Conservation (phyloP, 2,888 invertebrate genomes). For the Gymnocheta viridis region DNA sequence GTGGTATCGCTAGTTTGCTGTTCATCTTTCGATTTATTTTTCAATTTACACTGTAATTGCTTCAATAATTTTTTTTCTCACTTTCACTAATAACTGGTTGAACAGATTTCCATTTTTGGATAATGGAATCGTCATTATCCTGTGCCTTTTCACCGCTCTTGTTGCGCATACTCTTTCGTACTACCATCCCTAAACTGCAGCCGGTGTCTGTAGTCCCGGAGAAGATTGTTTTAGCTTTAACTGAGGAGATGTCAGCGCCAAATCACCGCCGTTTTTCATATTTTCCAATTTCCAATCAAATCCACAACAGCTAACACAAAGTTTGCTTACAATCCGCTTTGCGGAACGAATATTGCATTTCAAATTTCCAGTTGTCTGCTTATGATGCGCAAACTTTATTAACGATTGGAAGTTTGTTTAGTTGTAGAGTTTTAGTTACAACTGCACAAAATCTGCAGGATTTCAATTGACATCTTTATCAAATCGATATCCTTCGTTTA, state of each 20-base stretch:
- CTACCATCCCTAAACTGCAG: slow-evolving; percentile 81
- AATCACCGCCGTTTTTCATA: slow-evolving; percentile 80
- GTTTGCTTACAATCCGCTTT: too few relatives aligned
- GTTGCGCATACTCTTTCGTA: slow-evolving; percentile 81
- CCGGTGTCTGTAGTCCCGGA: slow-evolving; percentile 76
- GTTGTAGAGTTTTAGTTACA: too few relatives aligned
- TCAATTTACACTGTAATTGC: slow-evolving; percentile 80
- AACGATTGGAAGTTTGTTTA: too few relatives aligned
- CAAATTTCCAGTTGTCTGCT: too few relatives aligned
- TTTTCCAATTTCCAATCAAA: slow-evolving; percentile 83
- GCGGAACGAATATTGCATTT: too few relatives aligned
- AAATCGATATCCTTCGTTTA: too few relatives aligned
- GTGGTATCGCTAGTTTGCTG: slow-evolving; percentile 70
- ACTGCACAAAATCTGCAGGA: too few relatives aligned
- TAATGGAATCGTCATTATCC: slow-evolving; percentile 83
- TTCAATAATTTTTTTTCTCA: slow-evolving; percentile 84
- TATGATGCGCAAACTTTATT: too few relatives aligned
- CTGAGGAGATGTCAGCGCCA: slow-evolving; percentile 78
- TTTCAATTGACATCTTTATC: too few relatives aligned
- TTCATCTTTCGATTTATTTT: slow-evolving; percentile 76
- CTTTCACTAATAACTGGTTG: slow-evolving; percentile 84
- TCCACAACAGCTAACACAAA: too few relatives aligned
- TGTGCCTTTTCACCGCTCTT: slow-evolving; percentile 71
- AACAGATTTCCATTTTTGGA: slow-evolving; percentile 84
- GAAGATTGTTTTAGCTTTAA: slow-evolving; percentile 74